Conservation (phyloP, 2,797 vertebrate genomes). For the Acrossocheilus wenchowensis region DNA sequence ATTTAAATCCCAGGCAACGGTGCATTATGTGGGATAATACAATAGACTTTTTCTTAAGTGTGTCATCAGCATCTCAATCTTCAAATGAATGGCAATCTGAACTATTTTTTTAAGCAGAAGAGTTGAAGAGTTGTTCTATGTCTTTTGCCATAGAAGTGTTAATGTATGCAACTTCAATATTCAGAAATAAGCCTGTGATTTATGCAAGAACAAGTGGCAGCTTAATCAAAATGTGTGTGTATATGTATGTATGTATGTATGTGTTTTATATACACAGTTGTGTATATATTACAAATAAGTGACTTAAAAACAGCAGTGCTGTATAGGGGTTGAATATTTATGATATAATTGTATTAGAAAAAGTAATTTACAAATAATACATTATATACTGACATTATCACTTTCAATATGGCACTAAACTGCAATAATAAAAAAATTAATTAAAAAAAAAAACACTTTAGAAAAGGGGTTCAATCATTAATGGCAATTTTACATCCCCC, state of each 20-base stretch:
- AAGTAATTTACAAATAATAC: neutral
- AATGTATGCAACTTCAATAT: neutral
- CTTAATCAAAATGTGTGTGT: too few relatives aligned
- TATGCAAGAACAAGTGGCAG: too few relatives aligned
- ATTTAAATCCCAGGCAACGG: slow-evolving; percentile 12
- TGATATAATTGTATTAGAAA: neutral
- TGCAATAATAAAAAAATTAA: too few relatives aligned
- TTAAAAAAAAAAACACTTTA: too few relatives aligned
- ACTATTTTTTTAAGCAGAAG: neutral
- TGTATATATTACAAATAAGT: neutral
- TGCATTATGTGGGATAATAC: slow-evolving; percentile 12
- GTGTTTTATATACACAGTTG: too few relatives aligned
- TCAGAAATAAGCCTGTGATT: neutral
- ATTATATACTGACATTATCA: neutral
- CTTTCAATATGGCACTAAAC: too few relatives aligned
- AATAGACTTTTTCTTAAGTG: slow-evolving; percentile 10
- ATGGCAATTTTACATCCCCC: too few relatives aligned
- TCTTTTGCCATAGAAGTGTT: neutral
- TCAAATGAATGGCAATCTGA: neutral
- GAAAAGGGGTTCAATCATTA: too few relatives aligned
- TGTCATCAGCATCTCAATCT: neutral
- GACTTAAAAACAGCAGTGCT: neutral
- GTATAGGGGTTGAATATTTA: neutral
- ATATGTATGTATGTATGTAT: too few relatives aligned
- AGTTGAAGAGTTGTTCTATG: neutral